Percentiles rank a stretch among this genome's conserved stretches.
Evolutionary conservation across 2,888 invertebrate species (phyloP).

Genomic region (Tigriopus californicus): DNA sequence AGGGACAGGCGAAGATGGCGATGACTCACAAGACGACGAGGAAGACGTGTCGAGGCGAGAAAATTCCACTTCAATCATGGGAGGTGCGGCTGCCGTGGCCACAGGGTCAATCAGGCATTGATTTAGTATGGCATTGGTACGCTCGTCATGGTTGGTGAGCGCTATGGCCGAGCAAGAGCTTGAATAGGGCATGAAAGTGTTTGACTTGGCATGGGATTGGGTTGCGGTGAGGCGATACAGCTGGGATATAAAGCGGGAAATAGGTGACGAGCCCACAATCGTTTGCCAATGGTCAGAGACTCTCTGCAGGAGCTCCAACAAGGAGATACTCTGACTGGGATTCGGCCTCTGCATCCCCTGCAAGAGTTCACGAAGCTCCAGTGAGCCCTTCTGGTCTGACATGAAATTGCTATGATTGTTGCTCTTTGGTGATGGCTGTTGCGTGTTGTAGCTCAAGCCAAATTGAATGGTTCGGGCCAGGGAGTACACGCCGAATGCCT

Average conservation of each 20-base stretch:
- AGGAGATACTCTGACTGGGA: background rate
- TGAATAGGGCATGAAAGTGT: no score
- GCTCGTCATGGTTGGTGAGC: background rate
- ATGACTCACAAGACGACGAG: background rate
- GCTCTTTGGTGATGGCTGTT: background rate
- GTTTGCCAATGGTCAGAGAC: background rate
- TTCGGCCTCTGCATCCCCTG: background rate
- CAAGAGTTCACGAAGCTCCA: background rate
- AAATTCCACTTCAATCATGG: constrained; percentile 6
- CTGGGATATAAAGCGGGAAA: background rate
- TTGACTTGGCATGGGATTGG: background rate
- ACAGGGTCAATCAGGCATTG: background rate
- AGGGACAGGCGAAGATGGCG: background rate
- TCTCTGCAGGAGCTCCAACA: background rate
- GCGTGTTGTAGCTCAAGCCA: background rate
- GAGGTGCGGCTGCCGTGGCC: background rate
- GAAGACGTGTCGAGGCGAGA: constrained; percentile 5
- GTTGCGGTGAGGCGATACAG: background rate
- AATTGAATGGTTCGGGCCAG: constrained; percentile 1
- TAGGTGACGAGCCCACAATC: background rate
- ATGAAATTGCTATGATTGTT: background rate
- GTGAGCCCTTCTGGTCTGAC: background rate
- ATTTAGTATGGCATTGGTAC: background rate
- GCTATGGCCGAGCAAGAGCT: background rate
- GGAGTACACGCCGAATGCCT: background rate